phyloP scores from a whole-genome alignment of 53 echinoderm and acorn worm species.

The Paracentrotus lividus region DNA sequence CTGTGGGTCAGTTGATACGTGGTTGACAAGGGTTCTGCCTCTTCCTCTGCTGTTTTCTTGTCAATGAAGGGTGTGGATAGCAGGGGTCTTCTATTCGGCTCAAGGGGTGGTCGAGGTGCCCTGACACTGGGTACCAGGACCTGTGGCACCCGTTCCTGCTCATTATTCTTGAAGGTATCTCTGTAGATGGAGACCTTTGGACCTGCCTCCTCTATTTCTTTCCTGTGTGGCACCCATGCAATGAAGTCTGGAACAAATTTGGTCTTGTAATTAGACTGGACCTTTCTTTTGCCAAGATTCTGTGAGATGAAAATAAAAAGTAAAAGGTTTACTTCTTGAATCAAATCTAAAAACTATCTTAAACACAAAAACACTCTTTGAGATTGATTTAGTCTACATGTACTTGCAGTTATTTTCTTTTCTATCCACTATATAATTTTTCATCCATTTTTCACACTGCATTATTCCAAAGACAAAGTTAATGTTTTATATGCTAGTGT shows the following conservation, averaged over 20 bases:
- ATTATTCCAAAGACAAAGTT: not conserved
- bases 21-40: constrained; percentile 75
- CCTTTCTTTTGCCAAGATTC: constrained; percentile 98
- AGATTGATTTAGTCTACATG: not conserved
- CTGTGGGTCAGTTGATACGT: constrained; percentile 87
- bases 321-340: not conserved
- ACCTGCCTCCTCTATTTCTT: constrained; percentile 84
- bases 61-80: constrained; percentile 81
- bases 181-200: constrained; percentile 92
- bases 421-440: not conserved
- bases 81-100: not conserved
- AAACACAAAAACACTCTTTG: not conserved
- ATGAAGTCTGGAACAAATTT: constrained; percentile 96
- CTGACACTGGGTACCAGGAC: constrained; percentile 81
- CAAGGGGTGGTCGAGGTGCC: constrained; percentile 26
- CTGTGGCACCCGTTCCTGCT: constrained; percentile 72
- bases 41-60: constrained; percentile 66
- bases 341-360: not conserved
- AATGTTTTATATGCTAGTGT: too few species aligned
- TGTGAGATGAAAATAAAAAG: constrained; percentile 46
- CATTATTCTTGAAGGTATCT: constrained; percentile 79
- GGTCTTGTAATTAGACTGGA: constrained; percentile 76
- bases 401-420: not conserved
- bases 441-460: too few species aligned
- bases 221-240: constrained; percentile 94